Percentiles rank a stretch among this genome's conserved stretches.
Conservation (phyloP, 2,797 vertebrate species). For the Mormyrus hasselquistii region DNA sequence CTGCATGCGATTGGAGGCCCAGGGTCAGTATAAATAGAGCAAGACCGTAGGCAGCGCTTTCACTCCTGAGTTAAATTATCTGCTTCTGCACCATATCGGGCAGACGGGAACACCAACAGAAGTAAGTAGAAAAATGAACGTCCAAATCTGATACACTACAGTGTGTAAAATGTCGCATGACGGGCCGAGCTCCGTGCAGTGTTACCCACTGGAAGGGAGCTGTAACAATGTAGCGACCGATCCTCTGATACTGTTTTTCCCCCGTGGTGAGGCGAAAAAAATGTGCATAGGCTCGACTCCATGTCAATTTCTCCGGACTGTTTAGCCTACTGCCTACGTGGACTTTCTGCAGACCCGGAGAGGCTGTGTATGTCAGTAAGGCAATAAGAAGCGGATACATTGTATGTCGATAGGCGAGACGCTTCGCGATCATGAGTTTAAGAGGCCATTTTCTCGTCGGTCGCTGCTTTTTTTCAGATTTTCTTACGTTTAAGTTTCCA, state of each 20-base stretch:
- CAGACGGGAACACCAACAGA: slow-evolving; percentile 70
- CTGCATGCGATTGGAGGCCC: slow-evolving; percentile 57
- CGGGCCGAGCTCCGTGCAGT: not conserved
- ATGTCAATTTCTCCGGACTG: slow-evolving; percentile 54
- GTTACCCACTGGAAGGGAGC: not conserved
- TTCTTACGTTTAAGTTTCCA: slow-evolving; percentile 15
- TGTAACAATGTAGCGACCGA: too few species aligned
- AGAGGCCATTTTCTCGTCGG: not conserved
- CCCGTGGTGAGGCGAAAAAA: slow-evolving; percentile 16
- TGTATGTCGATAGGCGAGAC: not conserved
- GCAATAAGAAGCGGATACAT: not conserved
- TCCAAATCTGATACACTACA: not conserved
- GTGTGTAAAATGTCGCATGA: not conserved
- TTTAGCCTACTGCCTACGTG: slow-evolving; percentile 65
- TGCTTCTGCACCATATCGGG: slow-evolving; percentile 75
- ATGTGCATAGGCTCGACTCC: slow-evolving; percentile 57
- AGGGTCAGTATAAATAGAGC: slow-evolving; percentile 58
- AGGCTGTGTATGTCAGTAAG: not conserved
- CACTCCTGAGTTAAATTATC: slow-evolving; percentile 64
- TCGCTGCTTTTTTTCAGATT: not conserved
- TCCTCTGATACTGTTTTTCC: not conserved
- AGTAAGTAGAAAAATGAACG: slow-evolving; percentile 55
- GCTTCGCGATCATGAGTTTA: not conserved
- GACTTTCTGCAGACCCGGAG: slow-evolving; percentile 57
- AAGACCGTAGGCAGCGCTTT: slow-evolving; percentile 29